Conservation (phyloP, 2,113 vertebrate species). For the Plecturocebus donacophilus region DNA sequence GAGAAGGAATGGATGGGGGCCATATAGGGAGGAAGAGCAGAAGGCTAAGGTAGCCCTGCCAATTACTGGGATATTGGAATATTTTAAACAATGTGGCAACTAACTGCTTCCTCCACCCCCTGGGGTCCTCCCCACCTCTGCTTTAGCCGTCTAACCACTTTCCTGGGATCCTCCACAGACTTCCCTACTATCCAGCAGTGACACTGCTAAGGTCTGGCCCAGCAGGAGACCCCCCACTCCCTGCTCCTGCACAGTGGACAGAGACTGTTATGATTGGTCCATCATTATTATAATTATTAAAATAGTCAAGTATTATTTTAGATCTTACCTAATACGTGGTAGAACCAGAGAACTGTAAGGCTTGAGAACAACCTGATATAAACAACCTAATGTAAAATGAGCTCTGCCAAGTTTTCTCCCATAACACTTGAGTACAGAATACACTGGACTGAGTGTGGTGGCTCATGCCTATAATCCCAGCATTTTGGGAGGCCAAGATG, state of each 20-base stretch:
- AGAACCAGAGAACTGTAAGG: neutral
- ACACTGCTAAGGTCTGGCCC: neutral
- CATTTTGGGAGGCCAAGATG: too few species aligned
- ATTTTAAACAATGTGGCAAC: neutral
- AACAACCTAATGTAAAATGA: too few species aligned
- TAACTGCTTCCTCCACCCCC: neutral
- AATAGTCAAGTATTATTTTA: neutral
- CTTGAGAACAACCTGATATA: neutral
- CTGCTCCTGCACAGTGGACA: neutral
- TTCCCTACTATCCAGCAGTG: neutral
- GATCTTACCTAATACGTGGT: neutral
- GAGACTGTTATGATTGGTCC: neutral
- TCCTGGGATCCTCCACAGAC: fast-evolving
- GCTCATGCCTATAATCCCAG: too few species aligned
- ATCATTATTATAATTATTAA: neutral
- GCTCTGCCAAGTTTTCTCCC: too few species aligned
- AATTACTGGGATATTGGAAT: neutral
- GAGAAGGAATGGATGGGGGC: neutral
- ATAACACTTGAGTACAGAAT: too few species aligned
- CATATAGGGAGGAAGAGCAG: neutral
- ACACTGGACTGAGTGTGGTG: too few species aligned
- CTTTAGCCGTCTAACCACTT: neutral
- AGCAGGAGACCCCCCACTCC: neutral
- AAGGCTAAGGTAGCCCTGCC: neutral
- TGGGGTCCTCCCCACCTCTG: neutral